Conservation (phyloP, 1,140 invertebrate genomes). For the Pseudomyrmex concolor region DNA sequence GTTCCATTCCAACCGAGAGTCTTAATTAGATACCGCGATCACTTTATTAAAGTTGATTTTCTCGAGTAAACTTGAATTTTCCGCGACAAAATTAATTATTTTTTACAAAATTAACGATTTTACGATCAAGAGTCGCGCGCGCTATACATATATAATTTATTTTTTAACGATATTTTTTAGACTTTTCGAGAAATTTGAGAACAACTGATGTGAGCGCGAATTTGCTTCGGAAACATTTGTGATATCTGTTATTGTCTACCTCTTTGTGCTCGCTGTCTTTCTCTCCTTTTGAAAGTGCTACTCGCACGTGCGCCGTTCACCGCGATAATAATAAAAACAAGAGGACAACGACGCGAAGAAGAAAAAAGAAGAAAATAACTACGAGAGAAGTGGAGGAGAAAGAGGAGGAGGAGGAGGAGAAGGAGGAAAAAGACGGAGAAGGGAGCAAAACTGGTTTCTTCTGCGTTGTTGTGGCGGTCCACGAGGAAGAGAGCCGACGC, state of each 20-base stretch:
- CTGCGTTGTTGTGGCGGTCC: slow-evolving; percentile 48
- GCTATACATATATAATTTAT: background rate
- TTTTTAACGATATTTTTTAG: background rate
- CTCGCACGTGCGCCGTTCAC: slow-evolving; percentile 79
- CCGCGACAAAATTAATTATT: no score
- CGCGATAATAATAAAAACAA: slow-evolving; percentile 62
- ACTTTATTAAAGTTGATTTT: no score
- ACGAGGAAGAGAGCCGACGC: slow-evolving; percentile 53
- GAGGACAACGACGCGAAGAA: slow-evolving; percentile 65
- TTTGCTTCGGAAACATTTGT: slow-evolving; percentile 2
- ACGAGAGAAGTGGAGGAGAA: slow-evolving; percentile 7
- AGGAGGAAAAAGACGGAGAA: slow-evolving; percentile 16
- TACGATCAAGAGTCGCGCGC: background rate
- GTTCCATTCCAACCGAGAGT: background rate
- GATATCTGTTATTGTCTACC: slow-evolving; percentile 17
- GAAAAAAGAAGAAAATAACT: slow-evolving; percentile 54
- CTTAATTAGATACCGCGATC: background rate
- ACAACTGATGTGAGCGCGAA: background rate
- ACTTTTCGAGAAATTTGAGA: background rate
- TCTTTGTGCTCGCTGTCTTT: slow-evolving; percentile 45
- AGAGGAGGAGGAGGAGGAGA: slow-evolving; percentile 14
- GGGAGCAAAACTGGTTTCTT: slow-evolving; percentile 67
- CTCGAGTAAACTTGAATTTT: no score
- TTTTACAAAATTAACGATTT: no score
- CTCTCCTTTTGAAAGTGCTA: slow-evolving; percentile 68